phyloP scores from a whole-genome alignment of 2,113 vertebrate species.

The Crocuta crocuta region DNA sequence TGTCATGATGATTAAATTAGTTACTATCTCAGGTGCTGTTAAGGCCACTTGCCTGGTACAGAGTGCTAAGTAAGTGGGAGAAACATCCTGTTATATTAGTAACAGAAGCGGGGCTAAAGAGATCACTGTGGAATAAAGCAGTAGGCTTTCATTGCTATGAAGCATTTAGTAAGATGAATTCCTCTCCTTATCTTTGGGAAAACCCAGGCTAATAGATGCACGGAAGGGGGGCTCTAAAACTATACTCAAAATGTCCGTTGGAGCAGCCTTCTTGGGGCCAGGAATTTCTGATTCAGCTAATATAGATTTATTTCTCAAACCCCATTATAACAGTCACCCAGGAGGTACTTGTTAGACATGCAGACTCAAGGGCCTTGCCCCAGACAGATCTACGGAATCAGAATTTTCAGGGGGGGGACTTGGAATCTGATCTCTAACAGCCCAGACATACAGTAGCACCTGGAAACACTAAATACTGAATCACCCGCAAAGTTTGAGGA shows the following conservation, averaged over 20 bases:
- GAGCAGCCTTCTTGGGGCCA: not conserved
- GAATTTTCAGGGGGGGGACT: constrained; percentile 6
- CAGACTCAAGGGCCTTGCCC: not conserved
- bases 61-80: not conserved
- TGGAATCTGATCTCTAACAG: not conserved
- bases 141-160: not conserved
- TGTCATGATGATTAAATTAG: not conserved
- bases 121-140: not conserved
- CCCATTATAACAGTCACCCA: not conserved
- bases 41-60: not conserved
- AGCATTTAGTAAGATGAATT: not conserved
- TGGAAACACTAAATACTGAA: not conserved
- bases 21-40: not conserved
- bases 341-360: not conserved
- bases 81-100: not conserved
- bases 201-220: not conserved
- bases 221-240: not conserved
- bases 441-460: not conserved
- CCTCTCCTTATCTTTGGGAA: not conserved
- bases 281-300: not conserved
- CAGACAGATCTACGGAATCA: not conserved
- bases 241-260: not conserved
- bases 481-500: not conserved
- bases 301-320: not conserved
- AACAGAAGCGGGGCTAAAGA: not conserved